Conservation (phyloP, 2,797 vertebrate genomes). For the Atherinosoma microstoma region DNA sequence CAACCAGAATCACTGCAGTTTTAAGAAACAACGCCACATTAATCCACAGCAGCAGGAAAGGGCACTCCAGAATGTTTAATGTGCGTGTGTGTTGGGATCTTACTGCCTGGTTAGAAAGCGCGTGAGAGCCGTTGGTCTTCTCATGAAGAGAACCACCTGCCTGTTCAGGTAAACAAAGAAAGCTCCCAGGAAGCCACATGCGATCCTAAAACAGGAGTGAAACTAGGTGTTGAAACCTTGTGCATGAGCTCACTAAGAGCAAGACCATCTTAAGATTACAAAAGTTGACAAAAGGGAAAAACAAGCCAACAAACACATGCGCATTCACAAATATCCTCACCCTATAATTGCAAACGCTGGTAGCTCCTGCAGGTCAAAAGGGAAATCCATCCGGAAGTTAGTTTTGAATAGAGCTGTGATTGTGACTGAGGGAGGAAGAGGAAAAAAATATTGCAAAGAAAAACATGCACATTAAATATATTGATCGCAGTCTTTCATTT, state of each 20-base stretch:
- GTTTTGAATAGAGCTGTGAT: slow-evolving; percentile 98
- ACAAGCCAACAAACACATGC: neutral
- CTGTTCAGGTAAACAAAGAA: slow-evolving; percentile 98
- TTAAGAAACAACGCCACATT: slow-evolving; percentile 11
- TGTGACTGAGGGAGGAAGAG: slow-evolving; percentile 83
- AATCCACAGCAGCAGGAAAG: slow-evolving; percentile 17
- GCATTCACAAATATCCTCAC: slow-evolving; percentile 75
- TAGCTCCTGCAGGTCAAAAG: slow-evolving; percentile 96
- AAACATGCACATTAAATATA: neutral
- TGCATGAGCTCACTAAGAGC: neutral
- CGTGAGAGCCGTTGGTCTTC: slow-evolving; percentile 87
- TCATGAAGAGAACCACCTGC: slow-evolving; percentile 94
- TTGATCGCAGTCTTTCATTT: neutral
- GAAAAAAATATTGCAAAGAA: neutral
- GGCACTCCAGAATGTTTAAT: slow-evolving; percentile 2
- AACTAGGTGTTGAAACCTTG: neutral
- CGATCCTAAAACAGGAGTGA: slow-evolving; percentile 83
- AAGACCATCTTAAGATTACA: neutral
- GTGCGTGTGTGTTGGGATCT: slow-evolving; percentile 67
- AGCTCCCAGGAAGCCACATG: slow-evolving; percentile 94
- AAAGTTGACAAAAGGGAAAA: neutral
- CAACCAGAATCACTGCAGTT: slow-evolving; percentile 20
- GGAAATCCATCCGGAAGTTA: slow-evolving; percentile 97
- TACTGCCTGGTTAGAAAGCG: slow-evolving; percentile 94
- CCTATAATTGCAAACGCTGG: slow-evolving; percentile 96